Percentiles rank a stretch among this genome's conserved stretches.
Conservation (phyloP, 1,140 invertebrate species). For the Pseudomyrmex dendroicus region DNA sequence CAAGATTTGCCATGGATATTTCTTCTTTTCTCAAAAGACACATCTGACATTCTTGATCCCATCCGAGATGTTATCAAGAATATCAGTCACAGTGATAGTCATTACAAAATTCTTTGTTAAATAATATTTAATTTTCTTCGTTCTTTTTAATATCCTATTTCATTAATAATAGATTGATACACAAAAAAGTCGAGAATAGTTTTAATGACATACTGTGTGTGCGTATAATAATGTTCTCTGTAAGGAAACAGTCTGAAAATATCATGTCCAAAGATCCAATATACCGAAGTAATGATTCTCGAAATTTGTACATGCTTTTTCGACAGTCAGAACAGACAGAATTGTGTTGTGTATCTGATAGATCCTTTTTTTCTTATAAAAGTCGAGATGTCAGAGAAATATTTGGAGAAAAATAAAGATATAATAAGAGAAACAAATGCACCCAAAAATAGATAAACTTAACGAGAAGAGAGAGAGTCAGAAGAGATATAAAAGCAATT, state of each 20-base stretch:
- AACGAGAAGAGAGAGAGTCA: slow-evolving; percentile 55
- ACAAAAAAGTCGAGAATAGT: background rate
- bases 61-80: background rate
- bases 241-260: slow-evolving; percentile 51
- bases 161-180: slow-evolving; percentile 6
- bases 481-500: slow-evolving; percentile 69
- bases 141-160: background rate
- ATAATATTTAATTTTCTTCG: background rate
- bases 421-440: slow-evolving; percentile 64
- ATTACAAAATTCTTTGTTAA: slow-evolving; percentile 18
- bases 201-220: background rate
- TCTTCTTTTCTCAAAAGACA: slow-evolving; percentile 13
- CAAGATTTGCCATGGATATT: slow-evolving; percentile 82
- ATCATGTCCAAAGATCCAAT: slow-evolving; percentile 27
- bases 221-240: background rate
- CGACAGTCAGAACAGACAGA: slow-evolving; percentile 32
- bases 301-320: slow-evolving; percentile 31
- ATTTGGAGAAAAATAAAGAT: slow-evolving; percentile 65
- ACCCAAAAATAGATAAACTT: slow-evolving; percentile 65
- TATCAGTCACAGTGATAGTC: background rate
- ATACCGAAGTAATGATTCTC: slow-evolving; percentile 1
- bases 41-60: slow-evolving; percentile 15
- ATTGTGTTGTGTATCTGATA: slow-evolving; percentile 37
- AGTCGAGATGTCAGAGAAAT: slow-evolving; percentile 75
- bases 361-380: slow-evolving; percentile 29